Conservation (phyloP, 2,888 invertebrate species). For the Hecatera dysodea region DNA sequence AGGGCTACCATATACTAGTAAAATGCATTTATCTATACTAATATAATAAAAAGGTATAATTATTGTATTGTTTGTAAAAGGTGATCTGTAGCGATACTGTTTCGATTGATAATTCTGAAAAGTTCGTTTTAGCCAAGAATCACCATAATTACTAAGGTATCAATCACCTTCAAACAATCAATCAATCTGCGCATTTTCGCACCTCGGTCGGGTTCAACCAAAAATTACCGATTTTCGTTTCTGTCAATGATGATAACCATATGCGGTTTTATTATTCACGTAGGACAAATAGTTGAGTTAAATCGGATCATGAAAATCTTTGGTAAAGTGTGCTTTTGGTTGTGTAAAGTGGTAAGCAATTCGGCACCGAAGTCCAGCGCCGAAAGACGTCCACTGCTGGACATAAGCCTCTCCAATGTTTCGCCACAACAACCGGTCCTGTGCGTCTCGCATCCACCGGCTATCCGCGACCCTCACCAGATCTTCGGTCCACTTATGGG, state of each 20-base stretch:
- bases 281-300: slow-evolving; percentile 3
- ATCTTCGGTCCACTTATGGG: too few relatives aligned
- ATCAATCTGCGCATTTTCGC: not conserved
- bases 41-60: too few relatives aligned
- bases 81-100: not conserved
- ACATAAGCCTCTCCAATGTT: too few relatives aligned
- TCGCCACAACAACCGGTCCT: too few relatives aligned
- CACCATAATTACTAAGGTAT: too few relatives aligned
- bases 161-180: too few relatives aligned
- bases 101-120: not conserved
- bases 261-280: not conserved
- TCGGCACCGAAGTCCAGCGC: not conserved
- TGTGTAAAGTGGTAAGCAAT: not conserved
- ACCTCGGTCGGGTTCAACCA: not conserved
- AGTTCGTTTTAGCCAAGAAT: not conserved
- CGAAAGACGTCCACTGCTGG: too few relatives aligned
- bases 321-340: too few relatives aligned
- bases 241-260: slow-evolving; percentile 6
- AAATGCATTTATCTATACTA: not conserved
- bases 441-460: too few relatives aligned
- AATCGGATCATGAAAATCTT: not conserved
- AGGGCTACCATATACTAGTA: slow-evolving; percentile 56
- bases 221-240: slow-evolving; percentile 2
- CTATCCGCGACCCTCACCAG: too few relatives aligned
- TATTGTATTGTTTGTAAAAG: too few relatives aligned